Evolutionary conservation across 2,797 vertebrate genomes (phyloP), one percentile per base, ranked within the genome.

Genomic region (Xiphorhynchus erythropygius): DNA sequence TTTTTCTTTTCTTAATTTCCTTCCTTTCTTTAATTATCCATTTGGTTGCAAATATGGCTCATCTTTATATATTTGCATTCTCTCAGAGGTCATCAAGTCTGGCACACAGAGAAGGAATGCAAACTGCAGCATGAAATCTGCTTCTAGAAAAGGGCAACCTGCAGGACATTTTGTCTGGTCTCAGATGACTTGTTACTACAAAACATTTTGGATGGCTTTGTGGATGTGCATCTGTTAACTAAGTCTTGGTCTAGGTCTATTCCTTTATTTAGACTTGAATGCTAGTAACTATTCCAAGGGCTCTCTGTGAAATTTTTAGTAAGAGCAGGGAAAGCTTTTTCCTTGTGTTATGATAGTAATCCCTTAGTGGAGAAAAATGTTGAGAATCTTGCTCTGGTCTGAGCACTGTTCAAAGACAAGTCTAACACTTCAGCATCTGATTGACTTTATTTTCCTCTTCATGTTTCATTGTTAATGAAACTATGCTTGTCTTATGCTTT

Each of bases 1-100:
- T 94, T 91, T 94, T 93, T 94, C 83, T 94, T 88, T 93, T 74
- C 50, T 92, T 94, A 93, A 94, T 96, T 95, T 96, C 95, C 93
- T 97, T 95, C 93, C 96, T 93, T 56, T 96, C 82, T 95, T 97
- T 96, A 97, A 97, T 97, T 95, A 95, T 76, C 78, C 60, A 68
- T 95, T 93, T 95, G 84, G 80, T 68, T 93, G 93, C 77, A 95
- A 95, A 82, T 84, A 89, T 46, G 52, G 28, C 47, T 97, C 86
- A 89, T 96, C 80, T 92, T 95, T 93, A 74, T 41, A 22, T 39
- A 90, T 89, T 94, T 90, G 70, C 90, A 94, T 91, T 95, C 70
- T 92, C 80, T 93, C 80, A 84, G 94, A 93, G 90, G 88, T 94
- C 94, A 92, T 84, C 3, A 5, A 76, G 63, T 94, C 80, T 95